Evolutionary conservation across 2,113 vertebrate genomes (phyloP), one percentile per base, ranked within the genome.

Genomic region (Myotis lucifugus): DNA sequence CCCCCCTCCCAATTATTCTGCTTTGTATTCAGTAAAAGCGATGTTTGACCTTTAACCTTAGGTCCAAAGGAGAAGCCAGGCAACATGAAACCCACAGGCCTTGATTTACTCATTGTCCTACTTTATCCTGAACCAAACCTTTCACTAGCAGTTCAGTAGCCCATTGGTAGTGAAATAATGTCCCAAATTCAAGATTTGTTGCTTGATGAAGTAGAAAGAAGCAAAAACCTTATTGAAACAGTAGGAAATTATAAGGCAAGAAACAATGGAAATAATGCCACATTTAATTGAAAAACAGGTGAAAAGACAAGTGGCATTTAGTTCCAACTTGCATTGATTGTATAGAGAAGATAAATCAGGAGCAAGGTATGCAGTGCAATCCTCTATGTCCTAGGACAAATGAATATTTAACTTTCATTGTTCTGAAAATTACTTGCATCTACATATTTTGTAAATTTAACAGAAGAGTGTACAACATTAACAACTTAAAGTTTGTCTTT

Each of bases 261-360:
- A 87, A 79, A 86, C 67, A 76, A 82, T 87, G 19, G 81, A 88
- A 83, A 85, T 42, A 85, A 93, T 23, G 8, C 1, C 37, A 74
- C 56, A 79, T 90, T 79, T 59, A 73, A 48, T 18, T 77, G 52
- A 88, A 91, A 95, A 94, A 54, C 54, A 48, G 67, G 21, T 67
- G 76, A 93, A 90, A 81, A 87, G 34, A 85, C 37, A 82, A 74
- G 18, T 70, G 82, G 48, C 42, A 90, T 72, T 93, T 56, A 89
- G 48, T 90, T n/a, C 74, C 69, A 52, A 52, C 29, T 84, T 54
- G 14, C 74, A 72, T 3, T 88, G 19, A 61, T 18, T 50, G 13
- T 77, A 37, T 6, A 66, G 29, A 54, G 69, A 91, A n/a, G 46
- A 85, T 29, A 89, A 82, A 89, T 37, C 52, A 73, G 40, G n/a